Conservation (phyloP, 2,797 vertebrate genomes). For the Malurus splendens region DNA sequence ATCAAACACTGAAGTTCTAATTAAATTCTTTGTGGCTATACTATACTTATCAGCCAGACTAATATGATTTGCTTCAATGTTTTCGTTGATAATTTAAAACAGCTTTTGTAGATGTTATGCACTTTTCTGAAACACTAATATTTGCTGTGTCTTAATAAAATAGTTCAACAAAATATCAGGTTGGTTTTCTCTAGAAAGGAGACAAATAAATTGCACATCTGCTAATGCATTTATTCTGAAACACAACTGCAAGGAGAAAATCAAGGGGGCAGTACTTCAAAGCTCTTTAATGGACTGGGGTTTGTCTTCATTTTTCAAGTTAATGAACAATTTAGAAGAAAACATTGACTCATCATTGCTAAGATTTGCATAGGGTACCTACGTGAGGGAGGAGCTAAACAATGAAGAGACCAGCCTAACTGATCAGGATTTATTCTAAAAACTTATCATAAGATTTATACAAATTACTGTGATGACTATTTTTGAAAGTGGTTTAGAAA, state of each 20-base stretch:
- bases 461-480: neutral
- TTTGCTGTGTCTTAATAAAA: neutral
- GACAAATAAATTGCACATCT: neutral
- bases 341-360: neutral
- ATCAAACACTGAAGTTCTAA: conserved; percentile 4
- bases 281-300: neutral
- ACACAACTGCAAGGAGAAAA: neutral
- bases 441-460: neutral
- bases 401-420: neutral
- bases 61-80: conserved; percentile 6
- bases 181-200: neutral
- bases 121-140: neutral
- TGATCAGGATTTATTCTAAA: neutral
- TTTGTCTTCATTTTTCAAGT: neutral
- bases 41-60: neutral
- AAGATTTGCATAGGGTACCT: neutral
- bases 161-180: neutral
- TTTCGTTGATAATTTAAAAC: neutral
- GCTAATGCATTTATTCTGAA: neutral
- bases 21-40: neutral
- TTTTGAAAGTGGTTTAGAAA: neutral
- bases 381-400: neutral
- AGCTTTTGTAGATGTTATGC: neutral
- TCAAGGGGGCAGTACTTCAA: neutral
- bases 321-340: neutral